Percentiles rank a stretch among this genome's conserved stretches.
Conservation (phyloP, 2,888 invertebrate genomes). For the Hypselothyrea guttata region DNA sequence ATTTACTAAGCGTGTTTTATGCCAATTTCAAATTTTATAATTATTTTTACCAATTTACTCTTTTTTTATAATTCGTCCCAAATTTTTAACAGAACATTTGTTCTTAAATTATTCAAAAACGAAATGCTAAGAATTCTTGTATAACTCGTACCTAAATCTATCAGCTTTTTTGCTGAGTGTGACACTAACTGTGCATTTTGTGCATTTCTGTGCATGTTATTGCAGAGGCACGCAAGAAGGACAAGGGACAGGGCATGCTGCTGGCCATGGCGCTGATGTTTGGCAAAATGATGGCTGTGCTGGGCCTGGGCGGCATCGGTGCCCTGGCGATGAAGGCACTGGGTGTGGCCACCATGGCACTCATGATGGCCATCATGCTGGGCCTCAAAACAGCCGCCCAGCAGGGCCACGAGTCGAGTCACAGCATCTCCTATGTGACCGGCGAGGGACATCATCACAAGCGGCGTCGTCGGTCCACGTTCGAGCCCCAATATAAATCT, state of each 20-base stretch:
- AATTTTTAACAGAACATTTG: too few species aligned
- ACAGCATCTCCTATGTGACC: constrained; percentile 84
- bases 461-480: constrained; percentile 74
- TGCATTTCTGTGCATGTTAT: constrained; percentile 19
- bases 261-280: constrained; percentile 87
- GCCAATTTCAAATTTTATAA: too few species aligned
- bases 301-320: constrained; percentile 89
- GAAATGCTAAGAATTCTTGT: too few species aligned
- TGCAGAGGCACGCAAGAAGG: constrained; percentile 85
- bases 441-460: constrained; percentile 79
- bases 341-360: constrained; percentile 87
- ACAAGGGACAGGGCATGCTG: constrained; percentile 85
- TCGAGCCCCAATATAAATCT: constrained; percentile 48
- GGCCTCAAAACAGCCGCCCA: constrained; percentile 88
- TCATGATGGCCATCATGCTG: constrained; percentile 89
- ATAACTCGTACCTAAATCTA: too few species aligned
- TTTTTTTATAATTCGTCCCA: too few species aligned
- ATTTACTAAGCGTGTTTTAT: too few species aligned
- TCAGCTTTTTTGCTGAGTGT: too few species aligned
- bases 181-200: too few species aligned
- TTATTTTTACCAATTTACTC: too few species aligned
- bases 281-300: constrained; percentile 89
- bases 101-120: too few species aligned
- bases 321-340: constrained; percentile 90
- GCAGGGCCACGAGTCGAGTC: constrained; percentile 82